Evolutionary conservation across 2,888 invertebrate genomes (phyloP), one percentile per base, ranked within the genome.

Genomic region (Chrysodeixis includens): DNA sequence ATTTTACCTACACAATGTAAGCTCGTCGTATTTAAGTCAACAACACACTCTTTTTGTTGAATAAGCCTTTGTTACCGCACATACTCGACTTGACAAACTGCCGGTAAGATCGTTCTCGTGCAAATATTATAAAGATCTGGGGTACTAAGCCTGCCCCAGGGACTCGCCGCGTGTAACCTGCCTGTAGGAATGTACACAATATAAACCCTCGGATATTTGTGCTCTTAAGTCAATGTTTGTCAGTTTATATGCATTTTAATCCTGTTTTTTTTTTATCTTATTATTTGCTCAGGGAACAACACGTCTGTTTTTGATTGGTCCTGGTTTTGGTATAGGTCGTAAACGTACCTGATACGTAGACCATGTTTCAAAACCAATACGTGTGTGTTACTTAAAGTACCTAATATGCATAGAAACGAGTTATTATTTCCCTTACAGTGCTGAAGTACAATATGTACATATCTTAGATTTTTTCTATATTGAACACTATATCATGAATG

Each of bases 51-150:
- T 44, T 30, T 49, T 49, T 49, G 18, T 10, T 20, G 10, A 49
- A 20, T 7, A 18, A 4, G 18, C 7, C 53, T 30, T 53, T 30
- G 18, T 71, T 58, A 56, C 51, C 44, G 51, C 65, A 59, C 26
- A 30, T 7, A 26, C 30, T 55, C 30, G 58, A 54, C 55, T 68
- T 74, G 75, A 74, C 79, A 67, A 74, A 81, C 70, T 66, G 49
- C 30, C 49, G 58, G 64, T 76, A 73, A 76, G 62, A 79, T 56
- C 66, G 78, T 56, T 52, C 66, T 60, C 16, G 66, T 63, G 40
- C 67, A 78, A 81, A 78, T 64, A 78, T 70, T 71, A 69, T 71
- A 66, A 71, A 74, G 75, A 79, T 70, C 75, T 57, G 56, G 57
- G 76, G 71, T 62, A 71, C 62, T 78, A 68, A 78, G 69, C 56